Base-by-base conservation (phyloP, 1,140 invertebrate species). In the Platyscapa corneri region DNA sequence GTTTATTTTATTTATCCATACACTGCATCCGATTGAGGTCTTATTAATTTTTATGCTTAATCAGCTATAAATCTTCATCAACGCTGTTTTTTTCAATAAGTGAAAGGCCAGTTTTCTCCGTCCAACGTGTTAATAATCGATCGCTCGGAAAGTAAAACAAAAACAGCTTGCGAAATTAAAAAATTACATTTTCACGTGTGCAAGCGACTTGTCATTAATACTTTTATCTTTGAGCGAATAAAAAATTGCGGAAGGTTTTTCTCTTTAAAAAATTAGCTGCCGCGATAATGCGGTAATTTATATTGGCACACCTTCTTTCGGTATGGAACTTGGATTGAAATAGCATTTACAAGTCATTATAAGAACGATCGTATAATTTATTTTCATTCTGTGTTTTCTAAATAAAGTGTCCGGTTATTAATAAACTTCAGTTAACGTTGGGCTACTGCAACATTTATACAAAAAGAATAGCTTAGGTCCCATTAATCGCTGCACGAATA, bases 1-100 rank as follows among this genome's bases (percentile, higher is more conserved):
- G 70, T 74, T 74, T 42, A 74, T 74, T 74, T 74, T 74, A 7
- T 27, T n/a, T 23, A 42, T n/a, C 20, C 42, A n/a, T 42, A n/a
- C 23, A 74, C 20, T 42, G 23, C 70, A 74, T 42, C 37, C 70
- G 12, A 42, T 74, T 74, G 27, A 23, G 37, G 27, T 23, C n/a
- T 42, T 42, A 74, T n/a, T 42, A 42, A 74, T 74, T 74, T 74
- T 74, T n/a, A 42, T 20, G 5, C 34, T 39, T 7, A 5, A 72
- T 14, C 10, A 74, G 14, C 23, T 1, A 42, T 74, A 42, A 74
- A 42, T 74, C 70, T 74, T n/a, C 37, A n/a, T n/a, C 16, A 7
- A 39, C 23, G 12, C n/a, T 42, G 37, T 42, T 42, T 42, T 37
- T n/a, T 23, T 60, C 70, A 42, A 42, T 74, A n/a, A 42, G 37